Evolutionary conservation across 1,140 invertebrate genomes (phyloP).

Genomic region (Holcopasites calliopsidis): DNA sequence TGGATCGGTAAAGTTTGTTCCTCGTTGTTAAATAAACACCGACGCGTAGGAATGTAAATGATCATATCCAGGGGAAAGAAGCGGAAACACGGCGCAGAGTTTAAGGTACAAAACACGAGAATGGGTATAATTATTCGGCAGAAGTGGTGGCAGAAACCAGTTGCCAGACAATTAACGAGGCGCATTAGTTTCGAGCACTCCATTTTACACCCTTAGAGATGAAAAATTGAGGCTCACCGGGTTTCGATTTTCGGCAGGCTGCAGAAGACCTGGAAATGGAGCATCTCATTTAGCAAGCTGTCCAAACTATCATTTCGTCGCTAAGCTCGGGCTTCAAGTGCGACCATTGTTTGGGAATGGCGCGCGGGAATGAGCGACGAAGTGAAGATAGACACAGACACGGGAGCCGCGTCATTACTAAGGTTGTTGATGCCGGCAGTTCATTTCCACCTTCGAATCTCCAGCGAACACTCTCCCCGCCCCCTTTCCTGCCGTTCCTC

Average conservation of each 20-base stretch:
- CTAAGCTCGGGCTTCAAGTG: constrained; percentile 68
- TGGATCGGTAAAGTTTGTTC: too few relatives aligned
- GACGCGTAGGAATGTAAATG: too few relatives aligned
- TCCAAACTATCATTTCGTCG: constrained; percentile 71
- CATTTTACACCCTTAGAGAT: constrained; percentile 46
- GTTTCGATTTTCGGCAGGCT: constrained; percentile 61
- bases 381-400: constrained; percentile 66
- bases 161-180: constrained; percentile 44
- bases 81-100: background rate
- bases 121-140: constrained; percentile 11
- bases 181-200: constrained; percentile 39
- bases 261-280: constrained; percentile 55
- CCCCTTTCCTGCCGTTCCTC: background rate
- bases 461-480: constrained; percentile 61
- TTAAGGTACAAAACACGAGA: background rate
- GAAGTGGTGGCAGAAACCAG: constrained; percentile 31
- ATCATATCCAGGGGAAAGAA: background rate
- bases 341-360: constrained; percentile 72
- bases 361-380: constrained; percentile 66
- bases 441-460: constrained; percentile 72
- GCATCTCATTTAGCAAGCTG: constrained; percentile 71
- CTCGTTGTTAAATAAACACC: too few relatives aligned
- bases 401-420: constrained; percentile 68
- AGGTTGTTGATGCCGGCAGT: constrained; percentile 72
- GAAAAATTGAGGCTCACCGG: constrained; percentile 51